Base-by-base conservation (phyloP, 2,888 invertebrate species). In the Drosophila sordidula region DNA sequence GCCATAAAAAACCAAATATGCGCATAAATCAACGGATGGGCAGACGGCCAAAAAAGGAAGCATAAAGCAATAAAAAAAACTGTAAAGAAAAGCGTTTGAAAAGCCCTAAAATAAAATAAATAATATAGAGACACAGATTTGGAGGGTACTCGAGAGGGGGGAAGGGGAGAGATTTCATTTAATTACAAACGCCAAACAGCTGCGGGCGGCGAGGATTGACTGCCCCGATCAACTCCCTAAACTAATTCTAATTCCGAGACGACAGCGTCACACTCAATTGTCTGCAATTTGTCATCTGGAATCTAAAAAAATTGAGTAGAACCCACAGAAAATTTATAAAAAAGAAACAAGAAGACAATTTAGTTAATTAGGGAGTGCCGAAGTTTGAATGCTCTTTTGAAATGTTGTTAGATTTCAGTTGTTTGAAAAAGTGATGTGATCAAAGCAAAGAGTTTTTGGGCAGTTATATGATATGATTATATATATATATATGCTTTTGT, bases 251-350 rank as follows among this genome's bases (percentile, higher is more conserved):
- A 74, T 70, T 70, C 42, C 16, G 41, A 50, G 36, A 32, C 56
- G 59, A 58, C 26, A 51, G 57, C 79, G 68, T 66, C 70, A 77
- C 77, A 70, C 66, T 75, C 69, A 75, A 80, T 78, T 80, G 75
- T 57, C 69, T 59, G 61, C 59, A 80, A 80, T 80, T 80, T 80
- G 81, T 80, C 80, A 75, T 51, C 45, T 18, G 16, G 25, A 36
- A 44, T 25, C 54, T 16, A 54, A 44, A 34, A 39, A 45, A 54
- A 36, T 25, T 34, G 22, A 42, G 46, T 11, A 29, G 38, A 63
- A 51, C 54, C 58, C 52, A 32, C 41, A 51, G 32, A 58, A 59
- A 59, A 49, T 36, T 14, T 2, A 38, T 50, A 36, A 62, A 64
- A 51, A 39, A 36, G 54, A 26, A 49, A 18, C 52, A 47, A 42